Percentiles rank a stretch among this genome's conserved stretches.
These are phyloP conservation scores for Sipha flava DNA, from an alignment of 1,140 invertebrate genomes.

Conservation along the genomic window DNA sequence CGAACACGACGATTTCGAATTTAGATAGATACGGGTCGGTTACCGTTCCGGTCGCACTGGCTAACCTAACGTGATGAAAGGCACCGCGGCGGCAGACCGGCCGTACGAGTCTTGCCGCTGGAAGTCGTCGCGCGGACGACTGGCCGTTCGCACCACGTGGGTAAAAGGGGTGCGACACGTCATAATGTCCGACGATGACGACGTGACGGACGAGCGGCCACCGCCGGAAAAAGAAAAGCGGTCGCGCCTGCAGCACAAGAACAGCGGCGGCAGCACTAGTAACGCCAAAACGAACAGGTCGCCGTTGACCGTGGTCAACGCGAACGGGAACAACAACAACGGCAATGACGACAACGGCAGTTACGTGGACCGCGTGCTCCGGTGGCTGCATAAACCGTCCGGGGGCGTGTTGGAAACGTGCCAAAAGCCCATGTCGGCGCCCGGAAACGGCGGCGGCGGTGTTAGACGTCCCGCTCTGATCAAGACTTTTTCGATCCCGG, in stretches of 20 bases:
- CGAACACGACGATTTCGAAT: slow-evolving; percentile 3
- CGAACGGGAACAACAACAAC: not conserved
- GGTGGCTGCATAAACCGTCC: not conserved
- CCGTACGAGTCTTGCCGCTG: slow-evolving; percentile 47
- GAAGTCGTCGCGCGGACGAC: slow-evolving; percentile 60
- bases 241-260: not conserved
- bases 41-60: not conserved
- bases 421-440: not conserved
- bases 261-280: too few species aligned
- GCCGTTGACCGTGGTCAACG: too few species aligned
- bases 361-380: not conserved
- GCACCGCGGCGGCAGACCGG: not conserved
- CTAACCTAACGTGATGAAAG: slow-evolving; percentile 1
- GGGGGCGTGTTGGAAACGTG: not conserved
- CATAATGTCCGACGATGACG: slow-evolving; percentile 57
- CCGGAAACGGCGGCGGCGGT: too few species aligned
- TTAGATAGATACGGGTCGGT: not conserved
- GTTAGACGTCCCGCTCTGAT: not conserved
- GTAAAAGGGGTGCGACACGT: slow-evolving; percentile 61
- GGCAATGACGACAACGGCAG: not conserved
- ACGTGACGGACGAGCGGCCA: slow-evolving; percentile 40
- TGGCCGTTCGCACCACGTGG: slow-evolving; percentile 62
- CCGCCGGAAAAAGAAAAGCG: not conserved
- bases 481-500: slow-evolving; percentile 7
- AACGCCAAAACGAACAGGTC: too few species aligned